A percentile compares a stretch with the other conserved stretches of the same genome.
phyloP scores from a whole-genome alignment of 2,888 invertebrate genomes.

The Coelinius sp. region DNA sequence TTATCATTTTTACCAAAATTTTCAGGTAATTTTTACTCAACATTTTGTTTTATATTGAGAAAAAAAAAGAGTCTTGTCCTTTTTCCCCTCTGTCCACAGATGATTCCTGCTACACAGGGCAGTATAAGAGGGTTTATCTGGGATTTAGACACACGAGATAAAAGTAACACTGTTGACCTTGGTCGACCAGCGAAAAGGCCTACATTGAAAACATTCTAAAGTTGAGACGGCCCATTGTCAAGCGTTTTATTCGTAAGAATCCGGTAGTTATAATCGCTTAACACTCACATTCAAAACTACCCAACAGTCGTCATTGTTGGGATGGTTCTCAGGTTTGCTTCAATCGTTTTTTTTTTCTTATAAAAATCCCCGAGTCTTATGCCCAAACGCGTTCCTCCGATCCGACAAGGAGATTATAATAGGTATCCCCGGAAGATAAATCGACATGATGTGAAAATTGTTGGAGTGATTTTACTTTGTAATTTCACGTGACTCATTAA shows the following conservation, averaged over 20 bases:
- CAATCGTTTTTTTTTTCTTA: constrained; percentile 22
- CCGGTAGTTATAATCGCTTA: constrained; percentile 64
- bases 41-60: too few relatives aligned
- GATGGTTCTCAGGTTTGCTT: constrained; percentile 25
- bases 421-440: constrained; percentile 34
- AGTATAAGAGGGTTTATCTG: not conserved
- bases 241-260: constrained; percentile 64
- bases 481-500: constrained; percentile 64
- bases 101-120: not conserved
- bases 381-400: constrained; percentile 60
- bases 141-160: constrained; percentile 17
- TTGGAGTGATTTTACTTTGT: constrained; percentile 29
- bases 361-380: constrained; percentile 63
- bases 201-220: constrained; percentile 9
- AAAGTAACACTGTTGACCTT: constrained; percentile 37
- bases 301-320: constrained; percentile 30
- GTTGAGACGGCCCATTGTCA: constrained; percentile 54
- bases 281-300: constrained; percentile 61
- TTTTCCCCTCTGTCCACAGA: not conserved
- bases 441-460: constrained; percentile 30
- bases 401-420: constrained; percentile 60
- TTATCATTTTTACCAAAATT: too few relatives aligned
- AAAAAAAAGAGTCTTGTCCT: too few relatives aligned
- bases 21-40: too few relatives aligned
- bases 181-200: not conserved